phyloP scores from a whole-genome alignment of 2,113 vertebrate species.

The Stercorarius parasiticus region DNA sequence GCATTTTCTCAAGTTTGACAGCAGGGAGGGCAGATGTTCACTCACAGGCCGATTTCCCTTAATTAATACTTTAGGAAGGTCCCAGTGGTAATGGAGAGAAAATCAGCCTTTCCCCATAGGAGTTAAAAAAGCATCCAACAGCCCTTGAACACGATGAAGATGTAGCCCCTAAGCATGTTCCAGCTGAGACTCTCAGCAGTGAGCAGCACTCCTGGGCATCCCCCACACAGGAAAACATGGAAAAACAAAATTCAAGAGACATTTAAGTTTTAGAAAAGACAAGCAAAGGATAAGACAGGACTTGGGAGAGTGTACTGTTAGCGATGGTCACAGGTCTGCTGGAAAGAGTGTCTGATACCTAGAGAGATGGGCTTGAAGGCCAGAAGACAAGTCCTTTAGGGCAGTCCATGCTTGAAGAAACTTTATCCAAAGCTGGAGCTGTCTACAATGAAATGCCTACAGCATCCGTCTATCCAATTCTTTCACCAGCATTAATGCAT shows the following conservation, averaged over 20 bases:
- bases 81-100: background rate
- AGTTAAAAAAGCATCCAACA: background rate
- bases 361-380: background rate
- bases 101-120: background rate
- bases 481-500: background rate
- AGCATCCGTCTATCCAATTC: background rate
- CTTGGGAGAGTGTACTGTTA: background rate
- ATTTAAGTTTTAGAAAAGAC: background rate
- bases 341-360: background rate
- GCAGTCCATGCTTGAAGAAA: background rate
- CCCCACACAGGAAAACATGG: background rate
- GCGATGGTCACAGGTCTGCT: background rate
- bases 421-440: background rate
- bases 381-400: background rate
- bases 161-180: background rate
- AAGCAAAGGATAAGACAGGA: background rate
- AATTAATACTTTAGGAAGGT: background rate
- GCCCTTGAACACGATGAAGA: background rate
- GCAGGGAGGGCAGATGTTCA: background rate
- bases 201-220: background rate
- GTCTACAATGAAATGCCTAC: background rate
- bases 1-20: background rate
- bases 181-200: background rate
- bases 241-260: background rate
- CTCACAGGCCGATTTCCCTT: background rate